Evolutionary conservation across 2,797 vertebrate genomes (phyloP).

Genomic region (Protonibea diacanthus): DNA sequence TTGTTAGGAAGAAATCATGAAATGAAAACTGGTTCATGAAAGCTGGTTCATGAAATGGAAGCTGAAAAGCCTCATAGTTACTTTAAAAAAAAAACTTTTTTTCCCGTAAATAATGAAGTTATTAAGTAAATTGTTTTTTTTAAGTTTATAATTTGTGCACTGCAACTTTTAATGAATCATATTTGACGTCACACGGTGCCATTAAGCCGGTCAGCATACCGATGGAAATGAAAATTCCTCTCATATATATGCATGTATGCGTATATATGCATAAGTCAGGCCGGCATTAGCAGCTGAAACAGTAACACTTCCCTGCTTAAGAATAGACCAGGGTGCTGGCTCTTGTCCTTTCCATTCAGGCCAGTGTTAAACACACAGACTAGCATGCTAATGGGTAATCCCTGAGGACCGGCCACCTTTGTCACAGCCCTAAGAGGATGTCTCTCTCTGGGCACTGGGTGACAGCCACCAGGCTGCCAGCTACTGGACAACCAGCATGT

Average conservation of each 20-base stretch:
- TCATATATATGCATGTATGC: slow-evolving; percentile 77
- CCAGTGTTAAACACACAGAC: slow-evolving; percentile 85
- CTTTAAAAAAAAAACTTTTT: not conserved
- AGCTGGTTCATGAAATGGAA: slow-evolving; percentile 4
- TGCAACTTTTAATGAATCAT: not conserved
- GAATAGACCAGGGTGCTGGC: slow-evolving; percentile 78
- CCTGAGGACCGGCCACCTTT: slow-evolving; percentile 84
- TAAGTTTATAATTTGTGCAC: not conserved
- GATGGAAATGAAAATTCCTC: slow-evolving; percentile 53
- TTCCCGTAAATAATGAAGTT: not conserved
- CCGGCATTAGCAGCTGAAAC: slow-evolving; percentile 83
- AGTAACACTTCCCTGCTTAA: slow-evolving; percentile 83
- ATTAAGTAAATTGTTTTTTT: not conserved
- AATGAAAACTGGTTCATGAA: too few relatives aligned
- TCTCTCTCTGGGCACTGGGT: slow-evolving; percentile 82
- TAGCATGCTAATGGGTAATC: slow-evolving; percentile 87
- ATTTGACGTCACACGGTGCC: not conserved
- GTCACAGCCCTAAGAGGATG: slow-evolving; percentile 79
- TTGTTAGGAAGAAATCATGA: slow-evolving; percentile 8
- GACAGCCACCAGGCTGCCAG: slow-evolving; percentile 81
- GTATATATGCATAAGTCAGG: slow-evolving; percentile 76
- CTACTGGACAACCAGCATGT: slow-evolving; percentile 77
- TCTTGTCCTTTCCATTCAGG: slow-evolving; percentile 83
- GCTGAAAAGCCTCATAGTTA: not conserved
- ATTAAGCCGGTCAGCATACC: slow-evolving; percentile 54